Percentiles rank a stretch among this genome's conserved stretches.
Evolutionary conservation across 2,797 vertebrate genomes (phyloP).

Genomic region (Dromococcyx pavoninus): DNA sequence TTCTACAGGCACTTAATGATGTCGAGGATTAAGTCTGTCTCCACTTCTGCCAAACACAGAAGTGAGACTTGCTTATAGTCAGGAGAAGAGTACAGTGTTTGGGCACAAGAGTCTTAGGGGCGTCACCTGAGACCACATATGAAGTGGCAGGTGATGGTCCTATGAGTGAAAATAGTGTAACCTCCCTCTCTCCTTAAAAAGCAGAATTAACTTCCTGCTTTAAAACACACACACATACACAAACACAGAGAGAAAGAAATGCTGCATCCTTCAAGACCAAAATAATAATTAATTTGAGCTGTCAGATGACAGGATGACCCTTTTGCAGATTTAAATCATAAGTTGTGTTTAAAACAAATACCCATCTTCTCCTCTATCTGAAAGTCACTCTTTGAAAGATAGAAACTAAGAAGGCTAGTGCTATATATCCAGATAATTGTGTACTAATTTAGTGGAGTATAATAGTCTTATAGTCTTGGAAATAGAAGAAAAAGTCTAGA

Average conservation of each 20-base stretch:
- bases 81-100: neutral
- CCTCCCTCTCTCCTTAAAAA: neutral
- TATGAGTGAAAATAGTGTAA: neutral
- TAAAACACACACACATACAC: neutral
- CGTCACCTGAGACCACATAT: neutral
- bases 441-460: neutral
- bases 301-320: neutral
- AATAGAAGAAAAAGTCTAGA: neutral
- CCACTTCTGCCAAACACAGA: neutral
- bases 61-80: neutral
- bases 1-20: neutral
- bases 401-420: neutral
- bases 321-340: neutral
- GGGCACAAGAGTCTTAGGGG: neutral
- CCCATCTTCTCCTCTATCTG: neutral
- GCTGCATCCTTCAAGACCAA: accelerated
- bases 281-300: neutral
- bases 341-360: neutral
- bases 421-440: neutral
- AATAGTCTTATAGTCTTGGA: neutral
- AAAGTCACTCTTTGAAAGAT: neutral
- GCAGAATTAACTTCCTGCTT: neutral
- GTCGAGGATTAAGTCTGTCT: neutral
- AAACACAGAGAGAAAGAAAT: neutral
- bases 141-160: neutral